A percentile compares a stretch with the other conserved stretches of the same genome.
These are phyloP conservation scores for Antheraea mylitta DNA, from an alignment of 1,140 invertebrate species.

Conservation along the genomic window DNA sequence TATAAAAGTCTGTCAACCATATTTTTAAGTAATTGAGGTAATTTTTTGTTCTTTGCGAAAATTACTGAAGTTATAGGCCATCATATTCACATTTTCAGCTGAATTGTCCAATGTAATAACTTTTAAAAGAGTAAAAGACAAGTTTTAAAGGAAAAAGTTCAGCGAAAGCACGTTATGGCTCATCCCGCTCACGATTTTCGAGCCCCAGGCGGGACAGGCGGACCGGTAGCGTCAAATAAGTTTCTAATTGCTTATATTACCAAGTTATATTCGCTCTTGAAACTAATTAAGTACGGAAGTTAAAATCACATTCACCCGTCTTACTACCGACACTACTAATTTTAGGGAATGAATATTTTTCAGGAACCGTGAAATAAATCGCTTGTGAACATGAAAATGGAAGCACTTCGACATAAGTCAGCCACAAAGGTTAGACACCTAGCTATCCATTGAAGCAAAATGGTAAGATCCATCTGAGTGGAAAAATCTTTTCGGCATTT, in stretches of 20 bases:
- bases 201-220: slow-evolving; percentile 69
- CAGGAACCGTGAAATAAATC: slow-evolving; percentile 29
- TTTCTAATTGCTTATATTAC: slow-evolving; percentile 79
- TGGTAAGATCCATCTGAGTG: slow-evolving; percentile 50
- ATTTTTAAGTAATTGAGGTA: slow-evolving; percentile 54
- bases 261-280: slow-evolving; percentile 75
- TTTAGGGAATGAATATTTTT: slow-evolving; percentile 21
- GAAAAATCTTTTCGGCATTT: slow-evolving; percentile 44
- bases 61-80: slow-evolving; percentile 64
- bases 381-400: slow-evolving; percentile 33
- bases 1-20: slow-evolving; percentile 37
- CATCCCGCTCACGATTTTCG: slow-evolving; percentile 74
- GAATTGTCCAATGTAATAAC: slow-evolving; percentile 77
- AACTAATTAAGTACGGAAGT: slow-evolving; percentile 75
- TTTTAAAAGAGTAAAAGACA: slow-evolving; percentile 75
- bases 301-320: slow-evolving; percentile 69
- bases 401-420: slow-evolving; percentile 50
- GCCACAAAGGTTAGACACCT: slow-evolving; percentile 43
- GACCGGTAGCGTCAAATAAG: slow-evolving; percentile 77
- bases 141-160: slow-evolving; percentile 78
- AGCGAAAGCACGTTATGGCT: slow-evolving; percentile 73
- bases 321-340: slow-evolving; percentile 49
- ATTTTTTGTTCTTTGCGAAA: slow-evolving; percentile 56
- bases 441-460: slow-evolving; percentile 50
- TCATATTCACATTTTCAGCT: slow-evolving; percentile 71